Base-by-base conservation (phyloP, 2,113 vertebrate genomes). In the Aix galericulata region DNA sequence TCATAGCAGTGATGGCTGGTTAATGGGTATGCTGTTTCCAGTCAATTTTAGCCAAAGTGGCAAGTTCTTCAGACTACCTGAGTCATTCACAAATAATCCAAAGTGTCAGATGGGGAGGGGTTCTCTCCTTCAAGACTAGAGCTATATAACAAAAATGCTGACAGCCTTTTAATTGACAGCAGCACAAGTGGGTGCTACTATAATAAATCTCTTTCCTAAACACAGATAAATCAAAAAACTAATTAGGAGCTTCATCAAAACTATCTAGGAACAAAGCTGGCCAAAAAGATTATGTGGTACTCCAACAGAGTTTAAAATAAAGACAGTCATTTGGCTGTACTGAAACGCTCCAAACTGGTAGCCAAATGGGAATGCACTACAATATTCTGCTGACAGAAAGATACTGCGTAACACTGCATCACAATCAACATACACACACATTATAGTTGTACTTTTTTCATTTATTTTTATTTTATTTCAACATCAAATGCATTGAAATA, bases 181-280 rank as follows among this genome's bases (percentile, higher is more conserved):
- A 31, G 80, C 90, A 90, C 64, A 94, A 82, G 50, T 0, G 11
- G 64, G 64, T 93, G 66, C 74, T 91, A 50, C 59, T 87, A 59
- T 88, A 94, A 95, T 95, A 96, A 96, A 97, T 95, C 90, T 94
- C 81, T 80, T 86, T 92, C 67, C 85, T 94, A 91, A 95, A 97
- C 77, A 95, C 44, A 88, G 91, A 91, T 84, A 69, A 96, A 90
- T 94, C 80, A 94, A 91, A 96, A 96, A 96, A 50, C 86, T 95
- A 95, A 96, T 96, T 95, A 96, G 84, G 81, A 94, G 76, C 90
- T 96, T 97, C 92, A 95, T 95, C 93, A 95, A 91, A 94, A 86
- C 80, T 88, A 78, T 84, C 72, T 34, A 84, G 90, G 84, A 96
- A 92, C 93, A 96, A 91, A 96, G 90, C 91, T 92, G 76, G 93